Conservation (phyloP, 2,113 vertebrate genomes). For the Theristicus caerulescens region DNA sequence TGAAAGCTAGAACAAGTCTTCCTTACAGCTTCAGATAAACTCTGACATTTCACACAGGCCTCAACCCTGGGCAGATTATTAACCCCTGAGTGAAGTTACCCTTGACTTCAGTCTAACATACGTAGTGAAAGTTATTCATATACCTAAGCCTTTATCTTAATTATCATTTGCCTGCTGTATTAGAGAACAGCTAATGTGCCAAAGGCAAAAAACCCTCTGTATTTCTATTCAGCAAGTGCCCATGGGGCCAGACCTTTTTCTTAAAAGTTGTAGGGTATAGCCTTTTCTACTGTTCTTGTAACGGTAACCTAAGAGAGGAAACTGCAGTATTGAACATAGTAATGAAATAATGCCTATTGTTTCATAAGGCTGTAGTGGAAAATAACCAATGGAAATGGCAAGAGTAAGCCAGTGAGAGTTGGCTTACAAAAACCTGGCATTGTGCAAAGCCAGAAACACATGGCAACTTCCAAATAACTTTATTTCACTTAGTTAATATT, state of each 20-base stretch:
- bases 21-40: not conserved
- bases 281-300: not conserved
- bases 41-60: not conserved
- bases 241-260: not conserved
- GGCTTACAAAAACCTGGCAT: not conserved
- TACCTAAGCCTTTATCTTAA: conserved; percentile 16
- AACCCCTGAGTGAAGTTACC: not conserved
- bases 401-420: not conserved
- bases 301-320: not conserved
- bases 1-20: not conserved
- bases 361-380: not conserved
- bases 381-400: not conserved
- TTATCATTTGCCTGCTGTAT: not conserved
- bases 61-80: conserved; percentile 11
- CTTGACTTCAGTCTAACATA: not conserved
- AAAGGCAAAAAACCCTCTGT: not conserved
- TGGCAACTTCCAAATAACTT: not conserved
- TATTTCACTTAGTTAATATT: conserved; percentile 37
- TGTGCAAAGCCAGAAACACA: not conserved
- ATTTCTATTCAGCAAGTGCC: not conserved
- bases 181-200: not conserved
- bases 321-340: not conserved
- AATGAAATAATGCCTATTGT: not conserved
- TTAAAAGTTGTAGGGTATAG: not conserved
- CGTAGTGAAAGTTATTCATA: not conserved